Base-by-base conservation (phyloP, 2,797 vertebrate genomes). In the Sternarchorhynchus goeldii region DNA sequence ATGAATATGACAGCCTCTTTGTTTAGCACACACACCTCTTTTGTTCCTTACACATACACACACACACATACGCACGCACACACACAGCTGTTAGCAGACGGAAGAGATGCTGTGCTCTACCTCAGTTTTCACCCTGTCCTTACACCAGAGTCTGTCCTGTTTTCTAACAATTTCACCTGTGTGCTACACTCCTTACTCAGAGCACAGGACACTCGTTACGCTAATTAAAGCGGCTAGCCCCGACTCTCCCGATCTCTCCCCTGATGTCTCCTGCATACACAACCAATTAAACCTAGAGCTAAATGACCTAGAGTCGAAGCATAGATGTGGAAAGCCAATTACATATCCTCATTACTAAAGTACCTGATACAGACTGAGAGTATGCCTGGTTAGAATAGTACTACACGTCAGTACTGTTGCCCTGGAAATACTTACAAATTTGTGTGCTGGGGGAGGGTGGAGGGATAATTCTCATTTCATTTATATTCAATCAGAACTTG, bases 61-160 rank as follows among this genome's bases (percentile, higher is more conserved):
- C 92, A 92, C 91, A 90, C 91, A 93, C 76, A 71, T 41, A 64
- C 67, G 56, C 18, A 20, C 75, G 81, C 76, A 91, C 88, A 90
- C 88, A 90, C 85, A 93, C 92, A 94, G 92, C 92, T 92, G 92
- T 91, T 71, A 89, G 84, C 87, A 82, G 62, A 84, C 82, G 75
- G 79, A 75, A 85, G 83, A 80, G 59, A 86, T 88, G 82, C 87
- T 86, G 86, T 85, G 87, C 88, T 86, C 90, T 92, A 92, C 92
- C 91, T 90, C 88, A 87, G 88, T 81, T 88, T 86, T 92, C 93
- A 91, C 92, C 91, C 93, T 93, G 93, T 93, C 91, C 77, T 88
- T 59, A 63, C 55, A 57, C 59, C 18, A 6, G 50, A 14, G 71
- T 73, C 36, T 60, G 45, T 34, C 85, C 86, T 78, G 60, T 85